Percentiles rank a stretch among this genome's conserved stretches.
Conservation (phyloP, 2,113 vertebrate genomes). For the Galemys pyrenaicus region DNA sequence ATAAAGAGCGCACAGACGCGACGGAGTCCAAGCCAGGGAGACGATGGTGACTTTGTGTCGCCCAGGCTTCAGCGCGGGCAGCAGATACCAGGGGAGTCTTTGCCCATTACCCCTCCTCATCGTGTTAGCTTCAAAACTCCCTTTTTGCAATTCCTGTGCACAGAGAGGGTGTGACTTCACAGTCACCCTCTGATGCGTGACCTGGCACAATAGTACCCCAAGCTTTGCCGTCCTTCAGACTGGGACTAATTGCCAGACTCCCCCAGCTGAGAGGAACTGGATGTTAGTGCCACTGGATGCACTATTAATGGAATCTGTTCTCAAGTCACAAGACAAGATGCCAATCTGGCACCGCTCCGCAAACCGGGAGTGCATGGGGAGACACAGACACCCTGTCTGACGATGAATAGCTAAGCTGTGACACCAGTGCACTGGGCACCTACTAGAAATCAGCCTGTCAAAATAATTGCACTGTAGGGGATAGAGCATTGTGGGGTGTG, state of each 20-base stretch:
- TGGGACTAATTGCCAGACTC: conserved; percentile 56
- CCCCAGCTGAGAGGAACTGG: conserved; percentile 55
- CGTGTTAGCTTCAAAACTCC: conserved; percentile 17
- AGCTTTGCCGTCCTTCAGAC: conserved; percentile 10
- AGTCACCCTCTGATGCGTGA: conserved; percentile 28
- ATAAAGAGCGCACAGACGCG: conserved; percentile 60
- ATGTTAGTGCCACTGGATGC: conserved; percentile 37
- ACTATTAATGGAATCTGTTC: conserved; percentile 70
- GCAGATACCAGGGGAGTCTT: conserved; percentile 6
- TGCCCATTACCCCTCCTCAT: background rate
- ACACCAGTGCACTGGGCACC: conserved; percentile 73
- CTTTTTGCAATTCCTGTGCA: background rate
- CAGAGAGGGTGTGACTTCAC: conserved; percentile 32
- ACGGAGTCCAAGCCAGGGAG: background rate
- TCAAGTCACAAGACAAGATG: conserved; percentile 66
- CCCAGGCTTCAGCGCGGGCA: background rate
- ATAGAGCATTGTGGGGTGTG: background rate
- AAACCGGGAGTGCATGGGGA: conserved; percentile 66
- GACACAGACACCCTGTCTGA: conserved; percentile 76
- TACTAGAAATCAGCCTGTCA: conserved; percentile 78
- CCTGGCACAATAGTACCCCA: conserved; percentile 29
- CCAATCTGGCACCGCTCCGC: conserved; percentile 56
- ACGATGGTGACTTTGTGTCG: conserved; percentile 61
- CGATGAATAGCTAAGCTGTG: conserved; percentile 79
- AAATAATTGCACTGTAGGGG: conserved; percentile 11